phyloP scores from a whole-genome alignment of 2,113 vertebrate species.

The Mormyrus lacerda region DNA sequence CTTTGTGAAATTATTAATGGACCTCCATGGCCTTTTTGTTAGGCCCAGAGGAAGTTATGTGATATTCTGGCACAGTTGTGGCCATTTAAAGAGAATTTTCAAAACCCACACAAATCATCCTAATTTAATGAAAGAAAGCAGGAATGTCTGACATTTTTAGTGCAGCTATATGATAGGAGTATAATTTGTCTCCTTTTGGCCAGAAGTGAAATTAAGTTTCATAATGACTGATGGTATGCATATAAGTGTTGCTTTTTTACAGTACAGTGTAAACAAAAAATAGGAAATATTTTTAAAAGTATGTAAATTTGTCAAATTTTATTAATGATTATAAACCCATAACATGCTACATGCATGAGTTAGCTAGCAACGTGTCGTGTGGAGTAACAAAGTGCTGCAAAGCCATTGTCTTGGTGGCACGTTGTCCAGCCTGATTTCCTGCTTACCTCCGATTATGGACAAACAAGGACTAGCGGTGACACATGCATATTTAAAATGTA shows the following conservation, averaged over 20 bases:
- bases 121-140: conserved; percentile 15
- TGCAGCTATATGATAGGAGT: conserved; percentile 1
- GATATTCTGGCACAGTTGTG: conserved; percentile 9
- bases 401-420: not conserved
- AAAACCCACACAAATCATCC: conserved; percentile 15
- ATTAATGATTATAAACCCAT: not conserved
- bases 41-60: conserved; percentile 10
- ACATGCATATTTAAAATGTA: not conserved
- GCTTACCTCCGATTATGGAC: not conserved
- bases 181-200: not conserved
- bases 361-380: not conserved
- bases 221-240: not conserved
- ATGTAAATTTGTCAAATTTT: not conserved
- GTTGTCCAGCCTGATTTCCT: not conserved
- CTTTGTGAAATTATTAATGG: conserved; percentile 12
- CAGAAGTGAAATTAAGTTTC: not conserved
- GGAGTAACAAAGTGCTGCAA: not conserved
- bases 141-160: conserved; percentile 11
- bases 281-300: not conserved
- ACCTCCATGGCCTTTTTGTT: not conserved
- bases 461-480: not conserved
- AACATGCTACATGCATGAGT: not conserved
- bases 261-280: not conserved
- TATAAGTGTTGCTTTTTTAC: not conserved
- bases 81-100: conserved; percentile 6